phyloP scores from a whole-genome alignment of 2,888 invertebrate species.

The Ischnura elegans region DNA sequence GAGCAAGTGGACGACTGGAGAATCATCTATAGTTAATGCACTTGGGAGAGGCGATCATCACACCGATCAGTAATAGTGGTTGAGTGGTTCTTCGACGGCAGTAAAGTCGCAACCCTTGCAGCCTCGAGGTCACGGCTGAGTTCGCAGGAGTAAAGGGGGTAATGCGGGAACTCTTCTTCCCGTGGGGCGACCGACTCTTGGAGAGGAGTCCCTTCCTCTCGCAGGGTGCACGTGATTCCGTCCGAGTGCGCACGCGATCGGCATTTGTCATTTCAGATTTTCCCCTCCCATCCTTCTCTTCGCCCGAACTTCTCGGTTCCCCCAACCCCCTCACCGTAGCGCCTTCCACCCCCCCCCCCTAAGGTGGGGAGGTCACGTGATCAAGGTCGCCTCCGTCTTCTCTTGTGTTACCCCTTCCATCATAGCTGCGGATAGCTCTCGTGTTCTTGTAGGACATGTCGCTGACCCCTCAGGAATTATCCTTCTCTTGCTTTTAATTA shows the following conservation, averaged over 20 bases:
- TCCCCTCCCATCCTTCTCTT: background rate
- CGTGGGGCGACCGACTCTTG: background rate
- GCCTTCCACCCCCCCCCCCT: background rate
- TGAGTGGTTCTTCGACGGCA: too few species aligned
- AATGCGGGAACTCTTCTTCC: background rate
- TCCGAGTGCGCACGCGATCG: background rate
- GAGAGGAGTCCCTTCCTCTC: background rate
- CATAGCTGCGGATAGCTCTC: background rate
- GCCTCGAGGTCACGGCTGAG: background rate
- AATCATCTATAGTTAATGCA: too few species aligned
- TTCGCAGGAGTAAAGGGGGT: background rate
- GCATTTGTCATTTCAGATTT: background rate
- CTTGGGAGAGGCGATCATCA: too few species aligned
- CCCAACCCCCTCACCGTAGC: background rate
- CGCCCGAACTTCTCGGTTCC: background rate
- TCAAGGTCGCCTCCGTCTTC: background rate
- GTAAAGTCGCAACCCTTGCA: too few species aligned
- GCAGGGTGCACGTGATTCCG: background rate
- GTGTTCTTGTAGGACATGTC: background rate
- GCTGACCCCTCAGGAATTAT: background rate
- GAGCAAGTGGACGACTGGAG: too few species aligned
- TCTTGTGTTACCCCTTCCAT: background rate
- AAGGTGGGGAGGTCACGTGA: background rate
- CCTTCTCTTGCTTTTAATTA: background rate
- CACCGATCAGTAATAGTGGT: too few species aligned